Base-by-base conservation (phyloP, 2,113 vertebrate species). In the Turdus rufiventris region DNA sequence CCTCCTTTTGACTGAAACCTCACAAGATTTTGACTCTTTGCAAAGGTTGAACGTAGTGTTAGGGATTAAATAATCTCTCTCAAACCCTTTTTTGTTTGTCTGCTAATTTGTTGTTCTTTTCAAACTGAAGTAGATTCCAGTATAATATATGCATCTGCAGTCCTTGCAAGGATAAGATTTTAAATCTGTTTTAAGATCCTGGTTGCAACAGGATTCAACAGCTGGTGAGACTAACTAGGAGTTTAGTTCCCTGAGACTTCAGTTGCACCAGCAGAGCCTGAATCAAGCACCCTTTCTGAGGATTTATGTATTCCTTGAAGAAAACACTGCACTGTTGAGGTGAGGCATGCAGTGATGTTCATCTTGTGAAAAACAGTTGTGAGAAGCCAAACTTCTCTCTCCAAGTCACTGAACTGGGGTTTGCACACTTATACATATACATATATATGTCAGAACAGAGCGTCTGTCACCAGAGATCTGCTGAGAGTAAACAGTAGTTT, bases 1-100 rank as follows among this genome's bases (percentile, higher is more conserved):
- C 89, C 91, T 95, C 78, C 65, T 96, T 95, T 96, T 36, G 26
- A 29, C 60, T 68, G 51, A 74, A 89, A 16, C 26, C 17, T 43
- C 51, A 47, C 0, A 5, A 51, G 45, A 91, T 42, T 87, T 85
- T 71, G 17, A 12, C 9, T 80, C 48, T 78, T 75, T 88, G 14
- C 80, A 92, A 83, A 61, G 48, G 24, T 56, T 85, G 70, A 91
- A 89, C 54, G 81, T 36, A 65, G 47, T 60, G 28, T 40, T 88
- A 36, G 14, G 48, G 31, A 29, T 58, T 57, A 78, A 91, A 51
- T 81, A 92, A 82, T 75, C n/a, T 56, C 53, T 34, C 8, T 21
- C 21, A 31, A 23, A 4, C 14, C 38, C 1, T 38, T 50, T 70
- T 75, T 63, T 17, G 26, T 81, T 78, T 71, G 8, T 53, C 36